Evolutionary conservation across 2,113 vertebrate species (phyloP).

Genomic region (Antidorcas marsupialis): DNA sequence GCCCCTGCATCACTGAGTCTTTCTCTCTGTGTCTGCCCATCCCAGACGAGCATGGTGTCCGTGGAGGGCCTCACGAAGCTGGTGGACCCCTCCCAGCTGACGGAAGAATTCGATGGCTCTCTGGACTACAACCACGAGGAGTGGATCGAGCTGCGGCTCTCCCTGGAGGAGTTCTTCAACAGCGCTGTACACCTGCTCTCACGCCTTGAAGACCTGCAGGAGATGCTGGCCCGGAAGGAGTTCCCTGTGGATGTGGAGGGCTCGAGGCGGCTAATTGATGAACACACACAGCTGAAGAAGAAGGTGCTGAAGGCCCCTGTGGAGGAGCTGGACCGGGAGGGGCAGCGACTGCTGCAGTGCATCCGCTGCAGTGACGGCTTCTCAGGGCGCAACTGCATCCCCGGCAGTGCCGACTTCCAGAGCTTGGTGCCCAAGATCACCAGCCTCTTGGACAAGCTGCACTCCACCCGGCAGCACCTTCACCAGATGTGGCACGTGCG

Average conservation of each 20-base stretch:
- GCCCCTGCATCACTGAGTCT: neutral
- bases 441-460: conserved; percentile 97
- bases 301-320: conserved; percentile 98
- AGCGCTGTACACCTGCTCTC: conserved; percentile 94
- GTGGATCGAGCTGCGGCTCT: conserved; percentile 95
- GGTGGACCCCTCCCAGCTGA: conserved; percentile 97
- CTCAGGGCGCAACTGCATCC: conserved; percentile 96
- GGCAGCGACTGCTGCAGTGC: conserved; percentile 95
- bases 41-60: conserved; percentile 97
- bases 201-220: conserved; percentile 95
- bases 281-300: conserved; percentile 97
- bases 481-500: conserved; percentile 98
- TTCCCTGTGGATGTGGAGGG: conserved; percentile 97
- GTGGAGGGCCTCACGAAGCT: conserved; percentile 96
- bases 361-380: conserved; percentile 95
- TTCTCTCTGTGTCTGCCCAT: conserved; percentile 35
- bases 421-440: conserved; percentile 98
- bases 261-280: conserved; percentile 94
- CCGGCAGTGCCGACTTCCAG: conserved; percentile 97
- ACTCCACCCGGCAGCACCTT: conserved; percentile 96
- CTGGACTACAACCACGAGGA: conserved; percentile 98
- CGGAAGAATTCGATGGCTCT: conserved; percentile 96
- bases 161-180: conserved; percentile 96
- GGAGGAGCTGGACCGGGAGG: conserved; percentile 96
- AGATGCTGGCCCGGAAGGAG: conserved; percentile 94